Evolutionary conservation across 1,140 invertebrate species (phyloP).

Genomic region (Nomia melanderi): DNA sequence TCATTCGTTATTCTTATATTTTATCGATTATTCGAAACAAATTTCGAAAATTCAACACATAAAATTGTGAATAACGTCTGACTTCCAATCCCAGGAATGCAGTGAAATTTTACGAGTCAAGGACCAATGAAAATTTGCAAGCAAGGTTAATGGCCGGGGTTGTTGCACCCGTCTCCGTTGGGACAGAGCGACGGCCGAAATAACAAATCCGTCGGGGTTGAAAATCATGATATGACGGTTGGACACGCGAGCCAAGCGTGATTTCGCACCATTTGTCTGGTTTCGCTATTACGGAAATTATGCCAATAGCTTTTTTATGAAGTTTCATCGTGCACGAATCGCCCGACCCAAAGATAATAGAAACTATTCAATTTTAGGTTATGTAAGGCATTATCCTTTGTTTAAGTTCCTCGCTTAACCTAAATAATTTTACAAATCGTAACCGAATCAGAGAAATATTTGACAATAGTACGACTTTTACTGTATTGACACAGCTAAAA

Average conservation of each 20-base stretch:
- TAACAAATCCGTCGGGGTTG: constrained; percentile 7
- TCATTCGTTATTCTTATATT: too few species aligned
- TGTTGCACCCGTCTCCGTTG: neutral
- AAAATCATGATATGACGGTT: constrained; percentile 20
- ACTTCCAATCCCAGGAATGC: neutral
- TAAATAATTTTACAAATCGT: too few species aligned
- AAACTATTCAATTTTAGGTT: neutral
- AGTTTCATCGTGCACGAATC: neutral
- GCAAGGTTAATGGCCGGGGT: constrained; percentile 1
- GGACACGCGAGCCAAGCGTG: constrained; percentile 32
- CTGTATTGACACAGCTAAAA: too few species aligned
- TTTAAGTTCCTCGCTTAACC: too few species aligned
- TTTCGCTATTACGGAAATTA: constrained; percentile 15
- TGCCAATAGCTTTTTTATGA: constrained; percentile 18
- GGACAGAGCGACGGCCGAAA: neutral
- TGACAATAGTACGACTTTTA: too few species aligned
- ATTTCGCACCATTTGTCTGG: neutral
- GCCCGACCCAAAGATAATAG: neutral
- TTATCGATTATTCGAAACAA: too few species aligned
- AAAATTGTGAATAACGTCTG: neutral
- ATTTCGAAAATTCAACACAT: too few species aligned
- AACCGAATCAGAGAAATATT: too few species aligned
- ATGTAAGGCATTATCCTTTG: neutral
- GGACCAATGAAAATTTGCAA: constrained; percentile 20
- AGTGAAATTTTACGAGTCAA: neutral